Base-by-base conservation (phyloP, 1,140 invertebrate genomes). In the Macrobrachium rosenbergii region DNA sequence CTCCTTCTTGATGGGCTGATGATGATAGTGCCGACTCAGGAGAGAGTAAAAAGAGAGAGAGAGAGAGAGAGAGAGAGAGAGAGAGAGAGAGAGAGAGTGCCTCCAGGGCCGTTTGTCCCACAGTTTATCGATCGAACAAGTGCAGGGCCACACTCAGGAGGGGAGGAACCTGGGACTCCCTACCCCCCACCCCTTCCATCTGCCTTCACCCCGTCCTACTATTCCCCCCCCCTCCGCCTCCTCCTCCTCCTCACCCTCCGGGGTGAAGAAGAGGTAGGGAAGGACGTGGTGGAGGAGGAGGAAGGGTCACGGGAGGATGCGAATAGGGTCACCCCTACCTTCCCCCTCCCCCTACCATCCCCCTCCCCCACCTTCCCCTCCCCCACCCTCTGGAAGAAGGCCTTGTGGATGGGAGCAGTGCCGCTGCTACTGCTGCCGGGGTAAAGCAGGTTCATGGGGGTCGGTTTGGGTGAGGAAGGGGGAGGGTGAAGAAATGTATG, bases 71-170 rank as follows among this genome's bases (percentile, higher is more conserved):
- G 45, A 52, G 45, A 76, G 83, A 67, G 75, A 73, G n/a, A 73
- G 83, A 23, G 75, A 63, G 21, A 63, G 73, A 58, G 58, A 73
- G 72, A 19, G 45, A 60, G 59, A 60, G 59, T 45, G 82, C 72
- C 60, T 43, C 73, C 73, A 64, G 62, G 59, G 43, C 64, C 83
- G 75, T 52, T 78, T 52, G 52, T 52, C 52, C 83, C 75, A 75
- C 28, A 63, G 83, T 75, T 85, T 85, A 85, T 85, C 83, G 83
- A 85, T 85, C 83, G 75, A 85, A 79, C 83, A 85, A 85, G 83
- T 85, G 83, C 83, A 85, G 83, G 59, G 83, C 83, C 83, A 78
- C 83, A n/a, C 73, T 45, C 59, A 60, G 62, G 63, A 60, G 69
- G 17, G 72, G 23, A 43, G 80, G 12, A 67, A 23, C 37, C 63